A percentile compares a stretch with the other conserved stretches of the same genome.
Conservation (phyloP, 2,113 vertebrate genomes). For the Anoura caudifer region DNA sequence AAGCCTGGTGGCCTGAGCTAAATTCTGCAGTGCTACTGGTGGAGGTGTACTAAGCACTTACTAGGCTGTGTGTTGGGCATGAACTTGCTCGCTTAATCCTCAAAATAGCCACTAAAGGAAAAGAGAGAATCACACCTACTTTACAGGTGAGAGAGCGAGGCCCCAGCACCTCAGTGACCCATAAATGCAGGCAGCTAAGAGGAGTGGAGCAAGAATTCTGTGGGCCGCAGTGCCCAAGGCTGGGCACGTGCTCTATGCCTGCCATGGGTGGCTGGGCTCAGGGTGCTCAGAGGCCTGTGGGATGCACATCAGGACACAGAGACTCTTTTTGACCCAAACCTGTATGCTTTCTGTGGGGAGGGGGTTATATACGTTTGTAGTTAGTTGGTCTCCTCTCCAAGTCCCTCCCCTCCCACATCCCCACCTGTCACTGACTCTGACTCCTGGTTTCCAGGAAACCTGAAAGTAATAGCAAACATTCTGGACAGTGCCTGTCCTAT, state of each 20-base stretch:
- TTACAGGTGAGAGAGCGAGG: background rate
- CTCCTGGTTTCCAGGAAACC: background rate
- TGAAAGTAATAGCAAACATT: background rate
- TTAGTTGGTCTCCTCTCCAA: background rate
- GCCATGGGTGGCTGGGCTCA: accelerated
- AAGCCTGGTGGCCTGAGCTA: background rate
- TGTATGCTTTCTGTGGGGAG: background rate
- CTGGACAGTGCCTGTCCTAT: accelerated
- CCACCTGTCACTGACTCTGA: background rate
- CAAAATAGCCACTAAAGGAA: background rate
- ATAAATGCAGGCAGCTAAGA: background rate
- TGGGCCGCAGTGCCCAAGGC: background rate
- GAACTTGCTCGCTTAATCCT: background rate
- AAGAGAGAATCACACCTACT: background rate
- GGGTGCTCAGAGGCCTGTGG: background rate
- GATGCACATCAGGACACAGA: accelerated
- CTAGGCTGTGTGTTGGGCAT: accelerated
- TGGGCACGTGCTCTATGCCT: accelerated
- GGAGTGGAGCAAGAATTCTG: accelerated
- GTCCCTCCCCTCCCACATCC: too few relatives aligned
- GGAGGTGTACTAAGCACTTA: background rate
- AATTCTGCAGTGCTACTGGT: background rate
- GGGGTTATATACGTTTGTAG: background rate
- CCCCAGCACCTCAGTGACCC: background rate
- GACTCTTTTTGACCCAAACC: background rate